Evolutionary conservation across 2,113 vertebrate genomes (phyloP).

Genomic region (Pelobates fuscus): DNA sequence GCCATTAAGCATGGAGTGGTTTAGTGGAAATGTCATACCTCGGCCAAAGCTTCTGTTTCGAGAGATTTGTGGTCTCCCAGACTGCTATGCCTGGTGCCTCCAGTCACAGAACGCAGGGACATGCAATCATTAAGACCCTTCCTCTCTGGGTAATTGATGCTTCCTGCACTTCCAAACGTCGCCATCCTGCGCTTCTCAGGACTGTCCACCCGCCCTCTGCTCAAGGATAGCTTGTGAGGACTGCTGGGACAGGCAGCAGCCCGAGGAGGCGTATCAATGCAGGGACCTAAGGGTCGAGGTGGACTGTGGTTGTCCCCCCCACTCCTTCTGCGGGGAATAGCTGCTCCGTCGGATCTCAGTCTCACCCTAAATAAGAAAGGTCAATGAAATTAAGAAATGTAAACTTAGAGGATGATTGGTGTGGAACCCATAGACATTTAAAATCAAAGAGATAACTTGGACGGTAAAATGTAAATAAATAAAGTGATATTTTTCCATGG

Average conservation of each 20-base stretch:
- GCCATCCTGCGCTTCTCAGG: conserved; percentile 93
- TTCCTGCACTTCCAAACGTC: conserved; percentile 92
- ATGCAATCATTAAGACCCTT: conserved; percentile 86
- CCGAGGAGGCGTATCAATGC: conserved; percentile 88
- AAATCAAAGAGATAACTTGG: no score
- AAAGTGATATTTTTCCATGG: background rate
- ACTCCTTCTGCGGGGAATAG: conserved; percentile 85
- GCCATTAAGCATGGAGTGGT: no score
- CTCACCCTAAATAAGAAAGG: conserved; percentile 75
- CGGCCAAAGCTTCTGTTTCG: conserved; percentile 93
- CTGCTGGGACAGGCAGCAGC: conserved; percentile 96
- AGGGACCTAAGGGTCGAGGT: conserved; percentile 75
- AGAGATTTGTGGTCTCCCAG: conserved; percentile 95
- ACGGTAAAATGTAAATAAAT: no score
- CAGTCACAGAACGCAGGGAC: conserved; percentile 78
- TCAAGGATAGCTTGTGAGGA: conserved; percentile 88
- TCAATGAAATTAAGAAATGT: background rate
- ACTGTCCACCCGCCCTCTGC: conserved; percentile 84
- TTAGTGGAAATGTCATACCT: conserved; percentile 70
- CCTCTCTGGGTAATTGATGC: conserved; percentile 92
- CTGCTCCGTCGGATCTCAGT: conserved; percentile 89
- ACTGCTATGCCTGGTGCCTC: conserved; percentile 96
- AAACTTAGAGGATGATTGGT: background rate
- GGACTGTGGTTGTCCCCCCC: conserved; percentile 91
- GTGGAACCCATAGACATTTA: background rate